A percentile compares a stretch with the other conserved stretches of the same genome.
Evolutionary conservation across 2,113 vertebrate species (phyloP).

Genomic region (Paramisgurnus dabryanus): DNA sequence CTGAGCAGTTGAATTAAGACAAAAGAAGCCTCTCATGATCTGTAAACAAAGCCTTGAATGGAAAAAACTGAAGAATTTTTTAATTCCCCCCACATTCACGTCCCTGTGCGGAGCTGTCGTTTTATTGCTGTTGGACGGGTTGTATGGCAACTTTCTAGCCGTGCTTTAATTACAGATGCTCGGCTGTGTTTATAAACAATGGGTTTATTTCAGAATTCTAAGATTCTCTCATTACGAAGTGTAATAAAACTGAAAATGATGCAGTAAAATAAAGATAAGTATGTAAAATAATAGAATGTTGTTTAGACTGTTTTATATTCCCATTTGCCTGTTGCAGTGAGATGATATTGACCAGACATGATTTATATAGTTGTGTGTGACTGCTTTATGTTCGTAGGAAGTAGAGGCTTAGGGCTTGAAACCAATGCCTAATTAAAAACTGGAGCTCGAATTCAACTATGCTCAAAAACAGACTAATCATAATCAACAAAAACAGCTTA

Average conservation of each 20-base stretch:
- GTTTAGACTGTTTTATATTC: background rate
- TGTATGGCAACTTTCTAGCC: background rate
- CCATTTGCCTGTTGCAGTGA: background rate
- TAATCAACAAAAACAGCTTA: conserved; percentile 29
- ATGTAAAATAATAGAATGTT: background rate
- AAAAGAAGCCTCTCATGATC: background rate
- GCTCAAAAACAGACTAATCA: conserved; percentile 10
- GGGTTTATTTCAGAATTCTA: conserved; percentile 19
- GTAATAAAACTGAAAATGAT: conserved; percentile 11
- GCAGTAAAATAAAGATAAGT: background rate
- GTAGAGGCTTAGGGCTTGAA: background rate
- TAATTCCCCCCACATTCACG: conserved; percentile 1
- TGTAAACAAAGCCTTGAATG: background rate
- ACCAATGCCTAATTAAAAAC: conserved; percentile 27
- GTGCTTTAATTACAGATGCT: background rate
- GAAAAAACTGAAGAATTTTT: background rate
- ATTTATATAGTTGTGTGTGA: conserved; percentile 5
- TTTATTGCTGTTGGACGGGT: conserved; percentile 18
- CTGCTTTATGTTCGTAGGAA: conserved; percentile 7
- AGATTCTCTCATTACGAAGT: conserved; percentile 1
- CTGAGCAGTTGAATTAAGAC: background rate
- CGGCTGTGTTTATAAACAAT: conserved; percentile 13
- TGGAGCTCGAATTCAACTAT: conserved; percentile 5
- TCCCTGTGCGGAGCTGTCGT: background rate
- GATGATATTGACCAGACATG: background rate